These are phyloP conservation scores for Cepphus grylle DNA, from an alignment of 2,113 vertebrate species.

Conservation along the genomic window DNA sequence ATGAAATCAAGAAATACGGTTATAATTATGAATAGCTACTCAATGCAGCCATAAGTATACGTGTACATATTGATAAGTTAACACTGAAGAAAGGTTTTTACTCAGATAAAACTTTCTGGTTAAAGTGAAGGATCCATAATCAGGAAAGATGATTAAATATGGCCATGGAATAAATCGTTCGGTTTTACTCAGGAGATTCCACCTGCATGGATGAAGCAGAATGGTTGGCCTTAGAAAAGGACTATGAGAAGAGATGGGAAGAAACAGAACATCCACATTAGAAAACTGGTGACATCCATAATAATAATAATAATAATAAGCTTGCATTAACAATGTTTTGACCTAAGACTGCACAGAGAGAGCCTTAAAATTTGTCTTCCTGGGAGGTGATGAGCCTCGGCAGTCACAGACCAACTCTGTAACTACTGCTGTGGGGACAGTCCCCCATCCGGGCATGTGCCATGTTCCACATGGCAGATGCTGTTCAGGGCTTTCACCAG, in stretches of 20 bases:
- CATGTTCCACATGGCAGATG: not conserved
- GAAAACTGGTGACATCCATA: not conserved
- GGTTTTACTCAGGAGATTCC: not conserved
- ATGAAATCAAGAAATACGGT: not conserved
- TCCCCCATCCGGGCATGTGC: rapidly evolving
- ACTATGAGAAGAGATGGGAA: not conserved
- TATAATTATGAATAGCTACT: not conserved
- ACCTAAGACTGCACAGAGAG: not conserved
- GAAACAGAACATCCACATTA: not conserved
- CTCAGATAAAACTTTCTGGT: not conserved
- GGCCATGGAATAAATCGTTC: not conserved
- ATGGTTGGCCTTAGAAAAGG: not conserved
- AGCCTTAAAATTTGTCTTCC: not conserved
- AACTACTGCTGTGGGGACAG: not conserved
- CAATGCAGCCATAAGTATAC: not conserved
- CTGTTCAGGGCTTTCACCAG: not conserved
- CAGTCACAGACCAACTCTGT: not conserved
- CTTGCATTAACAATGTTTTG: not conserved
- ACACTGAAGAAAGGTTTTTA: not conserved
- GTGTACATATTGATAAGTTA: not conserved
- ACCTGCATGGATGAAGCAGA: not conserved
- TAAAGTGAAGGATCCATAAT: not conserved
- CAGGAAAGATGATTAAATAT: not conserved
- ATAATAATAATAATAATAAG: not conserved
- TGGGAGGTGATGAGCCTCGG: not conserved